phyloP scores from a whole-genome alignment of 2,888 invertebrate genomes.

The Limnephilus lunatus region DNA sequence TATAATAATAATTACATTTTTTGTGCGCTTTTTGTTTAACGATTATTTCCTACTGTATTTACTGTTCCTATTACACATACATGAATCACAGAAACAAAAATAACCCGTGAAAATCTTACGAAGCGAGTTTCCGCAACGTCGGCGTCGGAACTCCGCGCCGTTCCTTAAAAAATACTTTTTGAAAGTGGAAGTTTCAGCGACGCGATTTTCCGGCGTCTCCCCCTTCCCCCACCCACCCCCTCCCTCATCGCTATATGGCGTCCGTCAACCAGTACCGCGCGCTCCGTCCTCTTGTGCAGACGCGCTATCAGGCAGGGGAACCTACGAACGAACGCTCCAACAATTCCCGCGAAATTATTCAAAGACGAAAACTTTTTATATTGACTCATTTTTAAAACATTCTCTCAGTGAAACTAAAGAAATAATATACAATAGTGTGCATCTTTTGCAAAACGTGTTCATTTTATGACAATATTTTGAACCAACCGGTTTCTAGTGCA shows the following conservation, averaged over 20 bases:
- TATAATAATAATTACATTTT: too few species aligned
- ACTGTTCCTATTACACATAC: neutral
- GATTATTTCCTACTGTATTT: too few species aligned
- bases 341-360: conserved; percentile 5
- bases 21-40: neutral
- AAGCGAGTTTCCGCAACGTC: neutral
- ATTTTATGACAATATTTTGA: neutral
- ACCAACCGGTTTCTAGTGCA: neutral
- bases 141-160: neutral
- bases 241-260: neutral
- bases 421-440: neutral
- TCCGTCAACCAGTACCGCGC: conserved; percentile 3
- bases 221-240: neutral
- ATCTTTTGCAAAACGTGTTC: neutral
- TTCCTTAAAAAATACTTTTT: neutral
- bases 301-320: neutral
- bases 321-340: neutral
- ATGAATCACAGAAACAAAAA: neutral
- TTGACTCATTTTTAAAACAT: neutral
- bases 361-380: neutral
- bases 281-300: conserved; percentile 22
- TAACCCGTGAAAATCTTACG: neutral
- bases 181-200: conserved; percentile 28
- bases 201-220: conserved; percentile 30
- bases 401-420: neutral